Conservation (phyloP, 2,797 vertebrate genomes). For the Falco naumanni region DNA sequence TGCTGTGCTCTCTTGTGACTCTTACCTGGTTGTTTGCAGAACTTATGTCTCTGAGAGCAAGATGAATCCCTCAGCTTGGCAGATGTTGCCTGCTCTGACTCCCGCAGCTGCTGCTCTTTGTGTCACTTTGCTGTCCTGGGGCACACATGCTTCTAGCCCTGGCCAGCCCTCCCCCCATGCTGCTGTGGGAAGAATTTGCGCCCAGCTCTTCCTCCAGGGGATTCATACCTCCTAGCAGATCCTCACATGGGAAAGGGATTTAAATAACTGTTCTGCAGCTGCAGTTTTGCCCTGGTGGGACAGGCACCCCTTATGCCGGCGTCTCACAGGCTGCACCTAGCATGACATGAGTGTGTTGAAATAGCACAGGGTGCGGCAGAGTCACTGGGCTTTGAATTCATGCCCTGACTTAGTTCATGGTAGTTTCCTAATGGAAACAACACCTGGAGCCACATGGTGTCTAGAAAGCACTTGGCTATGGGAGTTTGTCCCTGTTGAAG, state of each 20-base stretch:
- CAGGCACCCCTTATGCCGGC: not conserved
- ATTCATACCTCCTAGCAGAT: not conserved
- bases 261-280: not conserved
- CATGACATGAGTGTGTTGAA: not conserved
- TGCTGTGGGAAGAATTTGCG: not conserved
- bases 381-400: not conserved
- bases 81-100: not conserved
- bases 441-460: accelerated
- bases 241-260: not conserved
- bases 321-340: not conserved
- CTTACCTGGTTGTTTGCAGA: not conserved
- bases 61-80: not conserved
- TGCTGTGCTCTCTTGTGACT: not conserved
- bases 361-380: not conserved
- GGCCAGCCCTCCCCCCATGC: not conserved
- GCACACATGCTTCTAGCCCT: not conserved
- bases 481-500: not conserved
- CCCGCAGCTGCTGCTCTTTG: not conserved
- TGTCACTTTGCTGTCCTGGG: accelerated
- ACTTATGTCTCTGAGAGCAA: not conserved
- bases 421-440: not conserved
- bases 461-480: not conserved
- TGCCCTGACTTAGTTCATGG: not conserved
- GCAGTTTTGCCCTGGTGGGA: not conserved
- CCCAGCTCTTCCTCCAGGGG: not conserved